These are phyloP conservation scores for Cephalotes varians DNA, from an alignment of 2,888 invertebrate genomes.

Conservation along the genomic window DNA sequence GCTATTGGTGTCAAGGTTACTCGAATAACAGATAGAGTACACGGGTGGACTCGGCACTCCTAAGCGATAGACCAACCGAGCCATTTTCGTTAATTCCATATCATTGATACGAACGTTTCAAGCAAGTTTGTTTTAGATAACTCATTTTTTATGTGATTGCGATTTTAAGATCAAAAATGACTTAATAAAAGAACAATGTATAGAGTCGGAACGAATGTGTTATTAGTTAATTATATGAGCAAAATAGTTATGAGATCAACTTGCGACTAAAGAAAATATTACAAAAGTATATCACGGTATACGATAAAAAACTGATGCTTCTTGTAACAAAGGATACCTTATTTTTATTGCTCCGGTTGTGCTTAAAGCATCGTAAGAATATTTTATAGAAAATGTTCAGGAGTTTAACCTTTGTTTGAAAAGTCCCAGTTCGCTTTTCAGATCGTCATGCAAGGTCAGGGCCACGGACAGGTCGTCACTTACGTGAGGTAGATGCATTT, in stretches of 20 bases:
- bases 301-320: neutral
- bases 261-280: neutral
- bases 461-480: neutral
- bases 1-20: slow-evolving; percentile 85
- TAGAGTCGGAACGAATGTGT: neutral
- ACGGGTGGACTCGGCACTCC: slow-evolving; percentile 72
- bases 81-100: slow-evolving; percentile 5
- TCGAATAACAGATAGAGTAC: slow-evolving; percentile 31
- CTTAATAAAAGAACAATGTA: too few species aligned
- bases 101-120: neutral
- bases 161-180: neutral
- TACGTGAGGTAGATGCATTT: slow-evolving; percentile 19
- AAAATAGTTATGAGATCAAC: neutral
- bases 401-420: neutral
- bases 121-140: neutral
- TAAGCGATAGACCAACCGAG: slow-evolving; percentile 73
- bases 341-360: neutral
- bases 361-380: neutral
- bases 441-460: slow-evolving; percentile 33
- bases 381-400: neutral
- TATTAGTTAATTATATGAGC: neutral
- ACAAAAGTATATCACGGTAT: neutral
- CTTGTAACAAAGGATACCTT: neutral
- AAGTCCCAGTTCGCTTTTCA: neutral
- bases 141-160: neutral